A percentile compares a stretch with the other conserved stretches of the same genome.
Conservation (phyloP, 2,797 vertebrate species). For the Pantherophis alleghaniensis region DNA sequence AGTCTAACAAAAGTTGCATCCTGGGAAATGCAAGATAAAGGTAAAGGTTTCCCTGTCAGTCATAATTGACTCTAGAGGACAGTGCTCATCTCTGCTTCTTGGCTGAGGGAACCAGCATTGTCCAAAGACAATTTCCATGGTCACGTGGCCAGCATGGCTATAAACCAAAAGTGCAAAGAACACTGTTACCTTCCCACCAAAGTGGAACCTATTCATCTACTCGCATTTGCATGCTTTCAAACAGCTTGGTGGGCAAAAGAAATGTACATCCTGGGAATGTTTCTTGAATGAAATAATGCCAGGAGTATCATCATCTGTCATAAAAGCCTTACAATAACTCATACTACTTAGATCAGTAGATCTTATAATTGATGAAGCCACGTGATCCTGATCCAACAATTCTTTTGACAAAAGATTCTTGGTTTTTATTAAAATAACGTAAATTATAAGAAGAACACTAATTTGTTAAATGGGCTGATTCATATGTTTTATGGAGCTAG, state of each 20-base stretch:
- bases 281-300: background rate
- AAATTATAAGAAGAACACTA: background rate
- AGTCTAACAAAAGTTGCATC: background rate
- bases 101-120: background rate
- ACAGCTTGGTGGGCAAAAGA: background rate
- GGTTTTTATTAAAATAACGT: background rate
- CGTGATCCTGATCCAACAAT: background rate
- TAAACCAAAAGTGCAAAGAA: background rate
- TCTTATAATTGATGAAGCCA: background rate
- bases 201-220: background rate
- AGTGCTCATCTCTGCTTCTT: background rate
- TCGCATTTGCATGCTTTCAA: background rate
- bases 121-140: background rate
- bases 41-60: background rate
- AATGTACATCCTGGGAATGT: background rate
- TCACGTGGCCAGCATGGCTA: background rate
- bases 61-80: background rate
- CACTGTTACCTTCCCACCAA: background rate
- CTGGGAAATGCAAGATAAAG: background rate
- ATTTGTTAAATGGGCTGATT: background rate
- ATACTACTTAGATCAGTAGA: background rate
- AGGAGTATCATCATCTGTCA: background rate
- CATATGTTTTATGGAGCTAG: background rate
- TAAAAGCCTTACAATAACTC: background rate
- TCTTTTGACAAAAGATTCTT: background rate